Evolutionary conservation across 2,797 vertebrate genomes (phyloP), one percentile per base, ranked within the genome.

Genomic region (Anabacerthia variegaticeps): DNA sequence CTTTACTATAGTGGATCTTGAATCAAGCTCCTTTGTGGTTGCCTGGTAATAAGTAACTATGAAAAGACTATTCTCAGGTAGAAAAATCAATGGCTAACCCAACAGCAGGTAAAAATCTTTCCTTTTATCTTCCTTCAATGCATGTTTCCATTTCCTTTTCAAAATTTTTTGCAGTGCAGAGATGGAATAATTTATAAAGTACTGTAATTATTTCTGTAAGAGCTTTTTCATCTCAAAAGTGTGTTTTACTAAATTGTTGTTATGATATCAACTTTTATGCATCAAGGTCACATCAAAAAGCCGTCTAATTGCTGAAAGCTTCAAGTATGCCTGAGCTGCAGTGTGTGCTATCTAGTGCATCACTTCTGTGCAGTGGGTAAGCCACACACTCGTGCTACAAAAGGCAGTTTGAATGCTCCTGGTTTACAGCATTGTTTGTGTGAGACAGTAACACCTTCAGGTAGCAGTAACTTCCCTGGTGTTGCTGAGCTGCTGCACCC

Each of bases 41-140:
- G 73, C 71, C 73, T 90, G 79, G 74, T 90, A 92, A 81, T 97
- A 49, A 58, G 59, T 88, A 86, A 58, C 79, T 73, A 55, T 39
- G 82, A 79, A 84, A 88, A 87, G 69, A 71, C 55, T 12, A 36
- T 85, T 92, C 58, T 75, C 36, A 2, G 77, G 71, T 30, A 89
- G 83, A 84, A 95, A 94, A 96, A 93, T 89, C 71, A 81, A 86
- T 73, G 54, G 63, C 88, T 69, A 63, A 86, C 49, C 28, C 73
- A 67, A 84, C 66, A 89, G 82, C 79, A 76, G 76, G 54, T 73
- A 66, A 59, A 76, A 92, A 61, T 88, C 21, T 86, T 88, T 56
- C 37, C 22, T 82, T 39, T 6, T 73, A 52, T 48, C 44, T 78
- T 82, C 48, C 36, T 85, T 90, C 44, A 54, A 2, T 55, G 30